Evolutionary conservation across 2,113 vertebrate genomes (phyloP).

Genomic region (Neogobius melanostomus): DNA sequence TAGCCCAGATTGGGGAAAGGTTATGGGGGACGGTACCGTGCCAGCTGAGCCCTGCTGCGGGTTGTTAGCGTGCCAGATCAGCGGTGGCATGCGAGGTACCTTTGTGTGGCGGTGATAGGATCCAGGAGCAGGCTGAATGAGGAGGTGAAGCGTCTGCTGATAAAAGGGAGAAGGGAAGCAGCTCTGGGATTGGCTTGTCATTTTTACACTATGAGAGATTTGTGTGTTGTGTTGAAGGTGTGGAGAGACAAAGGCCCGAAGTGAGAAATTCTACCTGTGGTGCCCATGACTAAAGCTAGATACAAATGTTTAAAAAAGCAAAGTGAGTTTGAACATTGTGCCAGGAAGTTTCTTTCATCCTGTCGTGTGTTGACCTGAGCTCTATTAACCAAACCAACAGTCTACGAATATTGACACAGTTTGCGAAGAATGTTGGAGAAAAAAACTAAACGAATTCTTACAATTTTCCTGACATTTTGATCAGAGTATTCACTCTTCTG

Average conservation of each 20-base stretch:
- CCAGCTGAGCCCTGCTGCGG: slow-evolving; percentile 31
- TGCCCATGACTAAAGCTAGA: no score
- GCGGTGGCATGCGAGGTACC: slow-evolving; percentile 24
- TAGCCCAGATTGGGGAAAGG: slow-evolving; percentile 19
- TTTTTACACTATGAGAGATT: not conserved
- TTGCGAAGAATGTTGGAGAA: no score
- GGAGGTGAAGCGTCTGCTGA: slow-evolving; percentile 30
- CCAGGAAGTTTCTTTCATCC: no score
- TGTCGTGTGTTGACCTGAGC: no score
- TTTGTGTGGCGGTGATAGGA: slow-evolving; percentile 35
- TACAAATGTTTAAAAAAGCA: no score
- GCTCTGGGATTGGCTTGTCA: not conserved
- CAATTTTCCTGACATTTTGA: no score
- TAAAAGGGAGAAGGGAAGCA: slow-evolving; percentile 20
- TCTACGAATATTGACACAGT: no score
- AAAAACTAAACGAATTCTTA: no score
- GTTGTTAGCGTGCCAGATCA: slow-evolving; percentile 19
- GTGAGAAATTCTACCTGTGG: not conserved
- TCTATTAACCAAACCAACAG: no score
- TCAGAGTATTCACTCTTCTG: no score
- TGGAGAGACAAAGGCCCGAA: not conserved
- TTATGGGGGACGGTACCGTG: not conserved
- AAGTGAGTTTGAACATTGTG: no score
- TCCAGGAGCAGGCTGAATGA: slow-evolving; percentile 26
- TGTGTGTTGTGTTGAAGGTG: not conserved